Conservation (phyloP, 2,113 vertebrate genomes). For the Anseranas semipalmata region DNA sequence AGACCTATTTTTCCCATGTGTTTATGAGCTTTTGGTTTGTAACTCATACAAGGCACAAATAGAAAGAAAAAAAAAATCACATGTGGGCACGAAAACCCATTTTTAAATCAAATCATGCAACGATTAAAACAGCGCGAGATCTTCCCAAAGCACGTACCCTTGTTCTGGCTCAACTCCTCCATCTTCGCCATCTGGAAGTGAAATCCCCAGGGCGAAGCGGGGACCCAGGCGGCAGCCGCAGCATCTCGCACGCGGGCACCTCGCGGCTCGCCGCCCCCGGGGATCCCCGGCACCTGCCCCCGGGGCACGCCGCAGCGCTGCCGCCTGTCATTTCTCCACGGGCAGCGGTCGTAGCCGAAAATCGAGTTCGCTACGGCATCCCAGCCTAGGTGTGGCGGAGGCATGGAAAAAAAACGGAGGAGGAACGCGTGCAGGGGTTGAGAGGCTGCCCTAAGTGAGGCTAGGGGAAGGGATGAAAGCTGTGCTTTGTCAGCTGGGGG, state of each 20-base stretch:
- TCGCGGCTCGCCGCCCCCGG: not conserved
- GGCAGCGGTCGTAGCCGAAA: not conserved
- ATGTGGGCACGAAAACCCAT: not conserved
- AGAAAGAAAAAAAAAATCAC: not conserved
- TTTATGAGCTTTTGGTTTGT: not conserved
- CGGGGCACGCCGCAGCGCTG: accelerated
- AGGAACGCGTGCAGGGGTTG: not conserved
- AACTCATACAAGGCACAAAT: not conserved
- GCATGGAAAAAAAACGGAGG: not conserved
- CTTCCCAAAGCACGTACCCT: not conserved
- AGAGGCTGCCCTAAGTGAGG: not conserved
- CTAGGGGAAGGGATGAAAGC: not conserved
- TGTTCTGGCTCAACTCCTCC: not conserved
- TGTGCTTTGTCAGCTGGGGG: not conserved
- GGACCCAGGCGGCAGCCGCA: not conserved
- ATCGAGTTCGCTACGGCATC: not conserved
- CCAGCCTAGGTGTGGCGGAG: not conserved
- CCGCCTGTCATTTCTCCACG: not conserved
- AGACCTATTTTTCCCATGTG: not conserved
- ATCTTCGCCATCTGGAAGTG: not conserved
- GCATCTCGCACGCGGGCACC: not conserved
- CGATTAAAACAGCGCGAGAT: not conserved
- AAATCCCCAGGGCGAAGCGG: not conserved
- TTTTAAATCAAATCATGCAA: not conserved
- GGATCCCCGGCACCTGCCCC: not conserved